A percentile compares a stretch with the other conserved stretches of the same genome.
phyloP scores from a whole-genome alignment of 2,888 invertebrate genomes.

The Notocelia uddmanniana region DNA sequence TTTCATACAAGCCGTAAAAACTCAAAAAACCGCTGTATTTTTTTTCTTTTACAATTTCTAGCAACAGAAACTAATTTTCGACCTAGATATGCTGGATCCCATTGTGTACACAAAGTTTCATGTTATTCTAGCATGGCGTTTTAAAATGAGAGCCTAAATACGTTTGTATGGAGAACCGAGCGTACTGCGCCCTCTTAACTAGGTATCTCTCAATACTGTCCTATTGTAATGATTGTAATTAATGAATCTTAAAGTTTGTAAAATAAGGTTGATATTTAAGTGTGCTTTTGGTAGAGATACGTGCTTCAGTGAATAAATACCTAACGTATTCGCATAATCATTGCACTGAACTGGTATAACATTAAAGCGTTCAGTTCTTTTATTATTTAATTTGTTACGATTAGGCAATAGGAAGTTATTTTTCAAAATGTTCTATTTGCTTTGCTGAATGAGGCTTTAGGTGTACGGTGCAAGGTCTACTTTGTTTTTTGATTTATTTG shows the following conservation, averaged over 20 bases:
- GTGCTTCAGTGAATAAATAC: constrained; percentile 3
- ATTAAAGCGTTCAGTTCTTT: constrained; percentile 12
- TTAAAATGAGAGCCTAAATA: too few species aligned
- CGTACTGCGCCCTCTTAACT: too few species aligned
- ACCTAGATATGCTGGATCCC: too few species aligned
- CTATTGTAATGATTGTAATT: too few species aligned
- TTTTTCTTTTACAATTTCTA: too few species aligned
- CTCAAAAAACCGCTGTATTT: too few species aligned
- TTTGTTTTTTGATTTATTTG: neutral
- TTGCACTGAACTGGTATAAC: constrained; percentile 30
- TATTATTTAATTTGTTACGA: constrained; percentile 25
- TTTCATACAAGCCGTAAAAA: too few species aligned
- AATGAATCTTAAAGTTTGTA: neutral
- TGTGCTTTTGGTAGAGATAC: neutral
- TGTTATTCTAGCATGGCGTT: too few species aligned
- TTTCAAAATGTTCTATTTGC: neutral
- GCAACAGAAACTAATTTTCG: too few species aligned
- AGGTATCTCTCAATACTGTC: neutral
- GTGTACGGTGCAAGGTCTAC: neutral
- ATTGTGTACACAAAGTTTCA: too few species aligned
- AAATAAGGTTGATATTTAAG: neutral
- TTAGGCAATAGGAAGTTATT: constrained; percentile 7
- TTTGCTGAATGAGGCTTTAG: neutral
- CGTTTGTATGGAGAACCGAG: too few species aligned
- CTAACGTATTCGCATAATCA: constrained; percentile 29